Conservation (phyloP, 2,113 vertebrate genomes). For the Thamnophis sirtalis region DNA sequence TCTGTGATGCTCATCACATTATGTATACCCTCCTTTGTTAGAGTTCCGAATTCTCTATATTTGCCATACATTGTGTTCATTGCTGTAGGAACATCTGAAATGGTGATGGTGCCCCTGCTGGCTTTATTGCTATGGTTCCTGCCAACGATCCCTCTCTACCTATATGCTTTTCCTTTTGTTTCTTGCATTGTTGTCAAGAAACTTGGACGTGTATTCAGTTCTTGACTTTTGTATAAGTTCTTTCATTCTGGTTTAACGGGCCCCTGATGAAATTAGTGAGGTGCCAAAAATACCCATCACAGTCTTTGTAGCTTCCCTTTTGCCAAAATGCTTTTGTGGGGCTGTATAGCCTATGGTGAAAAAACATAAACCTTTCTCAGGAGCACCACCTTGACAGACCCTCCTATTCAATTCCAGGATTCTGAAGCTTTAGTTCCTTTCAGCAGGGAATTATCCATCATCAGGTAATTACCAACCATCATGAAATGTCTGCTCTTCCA, state of each 20-base stretch:
- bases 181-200: neutral
- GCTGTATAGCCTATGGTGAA: neutral
- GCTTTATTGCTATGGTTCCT: neutral
- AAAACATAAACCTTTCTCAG: neutral
- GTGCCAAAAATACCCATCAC: neutral
- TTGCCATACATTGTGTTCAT: neutral
- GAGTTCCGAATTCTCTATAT: neutral
- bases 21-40: neutral
- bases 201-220: neutral
- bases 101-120: neutral
- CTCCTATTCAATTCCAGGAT: neutral
- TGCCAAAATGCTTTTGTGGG: neutral
- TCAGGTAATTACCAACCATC: neutral
- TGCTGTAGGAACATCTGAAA: neutral
- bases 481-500: neutral
- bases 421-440: neutral
- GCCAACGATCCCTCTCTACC: neutral
- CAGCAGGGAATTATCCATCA: neutral
- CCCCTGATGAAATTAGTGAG: neutral
- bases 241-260: neutral
- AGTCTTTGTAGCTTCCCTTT: neutral
- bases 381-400: neutral
- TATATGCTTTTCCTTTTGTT: neutral
- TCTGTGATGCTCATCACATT: neutral
- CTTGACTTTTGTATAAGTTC: neutral